These are phyloP conservation scores for Zaprionus ghesquierei DNA, from an alignment of 1,140 invertebrate genomes.

Conservation along the genomic window DNA sequence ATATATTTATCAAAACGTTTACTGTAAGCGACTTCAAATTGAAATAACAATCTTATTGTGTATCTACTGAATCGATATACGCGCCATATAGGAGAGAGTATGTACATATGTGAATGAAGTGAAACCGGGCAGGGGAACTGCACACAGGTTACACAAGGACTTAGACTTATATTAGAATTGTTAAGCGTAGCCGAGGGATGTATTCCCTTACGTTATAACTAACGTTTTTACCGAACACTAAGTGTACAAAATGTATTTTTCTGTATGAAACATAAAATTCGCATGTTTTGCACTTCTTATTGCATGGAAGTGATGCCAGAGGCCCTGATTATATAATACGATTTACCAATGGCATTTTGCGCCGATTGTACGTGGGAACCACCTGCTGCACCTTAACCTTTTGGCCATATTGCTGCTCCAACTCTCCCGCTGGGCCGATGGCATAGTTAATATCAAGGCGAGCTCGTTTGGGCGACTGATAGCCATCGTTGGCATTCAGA, in stretches of 20 bases:
- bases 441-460: slow-evolving; percentile 80
- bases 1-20: not conserved
- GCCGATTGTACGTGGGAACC: slow-evolving; percentile 81
- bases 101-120: not conserved
- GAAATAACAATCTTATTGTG: slow-evolving; percentile 45
- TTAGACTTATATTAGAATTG: slow-evolving; percentile 35
- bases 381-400: slow-evolving; percentile 71
- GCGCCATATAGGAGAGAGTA: not conserved
- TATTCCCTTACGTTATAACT: slow-evolving; percentile 13
- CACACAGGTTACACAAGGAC: slow-evolving; percentile 44
- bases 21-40: slow-evolving; percentile 28
- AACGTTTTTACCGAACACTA: slow-evolving; percentile 51
- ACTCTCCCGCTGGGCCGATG: slow-evolving; percentile 73
- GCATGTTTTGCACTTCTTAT: slow-evolving; percentile 1
- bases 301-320: not conserved
- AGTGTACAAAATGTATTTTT: slow-evolving; percentile 33
- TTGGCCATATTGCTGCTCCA: slow-evolving; percentile 71
- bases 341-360: slow-evolving; percentile 85
- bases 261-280: not conserved
- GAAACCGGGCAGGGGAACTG: slow-evolving; percentile 13
- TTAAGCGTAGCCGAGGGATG: slow-evolving; percentile 57
- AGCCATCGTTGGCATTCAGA: slow-evolving; percentile 70
- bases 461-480: slow-evolving; percentile 65
- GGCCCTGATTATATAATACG: slow-evolving; percentile 83
- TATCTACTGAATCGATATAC: slow-evolving; percentile 28